Percentiles rank a stretch among this genome's conserved stretches.
Conservation (phyloP, 2,888 invertebrate species). For the Orchesellides sinensis region DNA sequence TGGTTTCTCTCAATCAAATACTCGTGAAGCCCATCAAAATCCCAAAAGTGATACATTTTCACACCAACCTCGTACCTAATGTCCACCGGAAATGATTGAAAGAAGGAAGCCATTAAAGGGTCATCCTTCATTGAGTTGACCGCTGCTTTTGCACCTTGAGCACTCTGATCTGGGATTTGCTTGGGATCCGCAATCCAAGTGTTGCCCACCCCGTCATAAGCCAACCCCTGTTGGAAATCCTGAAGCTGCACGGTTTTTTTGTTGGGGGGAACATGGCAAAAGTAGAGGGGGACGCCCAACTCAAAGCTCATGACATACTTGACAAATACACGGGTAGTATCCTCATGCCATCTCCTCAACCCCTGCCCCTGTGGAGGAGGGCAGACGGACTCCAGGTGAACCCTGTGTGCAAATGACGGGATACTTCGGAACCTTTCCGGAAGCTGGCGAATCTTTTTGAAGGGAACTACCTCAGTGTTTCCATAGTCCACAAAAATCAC, state of each 20-base stretch:
- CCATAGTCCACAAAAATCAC: slow-evolving; percentile 40
- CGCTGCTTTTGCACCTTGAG: not conserved
- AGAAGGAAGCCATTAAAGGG: slow-evolving; percentile 1
- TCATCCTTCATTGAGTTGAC: slow-evolving; percentile 21
- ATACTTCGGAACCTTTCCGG: slow-evolving; percentile 8
- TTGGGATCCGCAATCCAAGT: slow-evolving; percentile 1
- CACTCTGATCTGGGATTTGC: too few species aligned
- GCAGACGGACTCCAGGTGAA: slow-evolving; percentile 5
- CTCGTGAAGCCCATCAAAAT: slow-evolving; percentile 8
- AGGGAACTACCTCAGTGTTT: not conserved
- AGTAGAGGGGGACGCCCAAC: not conserved
- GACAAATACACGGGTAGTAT: not conserved
- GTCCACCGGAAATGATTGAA: not conserved
- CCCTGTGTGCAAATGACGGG: slow-evolving; percentile 28
- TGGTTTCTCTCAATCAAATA: slow-evolving; percentile 10
- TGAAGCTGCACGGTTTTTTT: too few species aligned
- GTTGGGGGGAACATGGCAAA: too few species aligned
- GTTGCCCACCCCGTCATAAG: not conserved
- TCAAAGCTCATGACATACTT: slow-evolving; percentile 1
- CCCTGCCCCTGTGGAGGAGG: not conserved
- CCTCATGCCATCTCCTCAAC: not conserved
- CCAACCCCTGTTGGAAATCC: too few species aligned
- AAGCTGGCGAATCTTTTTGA: not conserved
- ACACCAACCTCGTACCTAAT: slow-evolving; percentile 15
- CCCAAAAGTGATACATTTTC: not conserved